These are phyloP conservation scores for Polyergus mexicanus DNA, from an alignment of 1,140 invertebrate genomes.

Conservation along the genomic window DNA sequence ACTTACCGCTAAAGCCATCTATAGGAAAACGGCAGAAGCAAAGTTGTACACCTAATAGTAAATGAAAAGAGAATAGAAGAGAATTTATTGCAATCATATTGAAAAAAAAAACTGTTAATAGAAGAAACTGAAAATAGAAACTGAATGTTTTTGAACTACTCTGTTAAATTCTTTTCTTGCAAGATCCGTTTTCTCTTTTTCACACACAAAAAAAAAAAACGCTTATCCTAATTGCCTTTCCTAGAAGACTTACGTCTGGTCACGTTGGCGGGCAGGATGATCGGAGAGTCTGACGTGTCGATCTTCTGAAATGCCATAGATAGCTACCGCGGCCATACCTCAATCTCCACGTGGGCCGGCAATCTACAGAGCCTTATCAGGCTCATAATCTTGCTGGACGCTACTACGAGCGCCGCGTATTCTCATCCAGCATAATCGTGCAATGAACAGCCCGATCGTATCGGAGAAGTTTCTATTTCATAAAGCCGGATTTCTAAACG, in stretches of 20 bases:
- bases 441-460: neutral
- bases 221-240: slow-evolving; percentile 10
- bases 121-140: no score
- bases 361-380: slow-evolving; percentile 57
- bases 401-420: slow-evolving; percentile 51
- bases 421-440: slow-evolving; percentile 53
- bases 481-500: slow-evolving; percentile 39
- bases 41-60: no score
- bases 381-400: slow-evolving; percentile 68
- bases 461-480: slow-evolving; percentile 48
- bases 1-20: no score
- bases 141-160: neutral
- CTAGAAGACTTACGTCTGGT: slow-evolving; percentile 79
- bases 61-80: no score
- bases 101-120: neutral
- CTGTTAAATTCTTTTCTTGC: neutral
- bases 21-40: no score
- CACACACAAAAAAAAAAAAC: neutral
- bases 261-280: slow-evolving; percentile 73
- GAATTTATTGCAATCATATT: neutral
- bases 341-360: slow-evolving; percentile 72
- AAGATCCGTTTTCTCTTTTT: neutral
- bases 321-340: slow-evolving; percentile 86
- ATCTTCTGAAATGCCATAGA: slow-evolving; percentile 84
- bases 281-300: slow-evolving; percentile 79